Base-by-base conservation (phyloP, 2,888 invertebrate species). In the Dicroscelio sp. region DNA sequence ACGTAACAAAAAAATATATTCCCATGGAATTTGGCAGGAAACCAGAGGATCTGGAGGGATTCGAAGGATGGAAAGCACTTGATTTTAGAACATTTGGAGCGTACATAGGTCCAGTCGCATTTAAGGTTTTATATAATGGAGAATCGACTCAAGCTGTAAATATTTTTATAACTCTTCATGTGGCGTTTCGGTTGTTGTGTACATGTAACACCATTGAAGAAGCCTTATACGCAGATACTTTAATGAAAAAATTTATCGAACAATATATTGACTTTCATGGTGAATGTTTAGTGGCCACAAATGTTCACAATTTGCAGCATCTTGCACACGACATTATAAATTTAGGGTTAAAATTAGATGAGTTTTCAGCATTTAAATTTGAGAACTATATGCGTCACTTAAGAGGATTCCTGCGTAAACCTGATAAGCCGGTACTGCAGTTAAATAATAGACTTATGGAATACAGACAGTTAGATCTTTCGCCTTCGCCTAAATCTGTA, bases 241-340 rank as follows among this genome's bases (percentile, higher is more conserved):
- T 48, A 20, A 17, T 48, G 48, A 48, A 48, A 48, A 6, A 2
- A 17, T 48, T 48, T 48, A 48, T 48, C 20, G 17, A 48, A 48
- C 4, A 31, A 30, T 30, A 17, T 8, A 31, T 25, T 43, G 27
- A 38, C 5, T 12, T 73, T 30, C 52, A 52, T n/a, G 73, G 31
- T n/a, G n/a, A 48, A 30, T 52, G 73, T 25, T 71, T 43, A 27
- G 71, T 73, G 5, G 27, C 73, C 8, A 38, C 38, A n/a, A 73
- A 73, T 48, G 48, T 73, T 4, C 52, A 73, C 27, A 73, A 73
- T 43, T 73, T 73, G 27, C 73, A 43, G 14, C 73, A 73, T 48
- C 48, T 73, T 52, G 48, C 27, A 20, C 20, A 73, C 25, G 73
- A 73, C 20, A 20, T 73, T 30, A 12, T 25, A 52, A 4, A 73